Conservation (phyloP, 2,797 vertebrate genomes). For the Iguana delicatissima region DNA sequence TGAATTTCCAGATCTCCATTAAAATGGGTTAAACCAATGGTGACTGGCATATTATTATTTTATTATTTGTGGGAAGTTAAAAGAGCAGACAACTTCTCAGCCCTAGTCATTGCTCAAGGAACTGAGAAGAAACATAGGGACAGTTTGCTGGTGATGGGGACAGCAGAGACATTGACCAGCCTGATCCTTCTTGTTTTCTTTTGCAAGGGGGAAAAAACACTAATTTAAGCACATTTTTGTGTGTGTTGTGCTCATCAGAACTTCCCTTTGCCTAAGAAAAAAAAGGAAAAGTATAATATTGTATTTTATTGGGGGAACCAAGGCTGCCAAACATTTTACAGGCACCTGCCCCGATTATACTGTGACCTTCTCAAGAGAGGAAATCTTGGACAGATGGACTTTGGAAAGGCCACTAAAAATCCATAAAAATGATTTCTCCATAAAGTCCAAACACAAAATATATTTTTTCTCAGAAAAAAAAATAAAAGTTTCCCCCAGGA, state of each 20-base stretch:
- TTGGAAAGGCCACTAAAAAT: slow-evolving; percentile 5
- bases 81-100: neutral
- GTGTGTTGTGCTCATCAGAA: too few relatives aligned
- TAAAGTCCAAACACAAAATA: slow-evolving; percentile 36
- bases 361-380: slow-evolving; percentile 6
- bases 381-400: neutral
- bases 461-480: slow-evolving; percentile 17
- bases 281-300: neutral
- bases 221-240: neutral
- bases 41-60: too few relatives aligned
- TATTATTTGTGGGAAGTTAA: neutral
- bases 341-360: neutral
- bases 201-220: neutral
- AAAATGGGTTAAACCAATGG: too few relatives aligned
- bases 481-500: neutral
- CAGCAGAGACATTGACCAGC: too few relatives aligned
- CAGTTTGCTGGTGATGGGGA: neutral
- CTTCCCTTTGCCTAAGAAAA: neutral
- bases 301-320: neutral
- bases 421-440: neutral
- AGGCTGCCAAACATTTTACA: neutral
- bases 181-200: neutral
- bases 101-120: neutral
- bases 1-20: too few relatives aligned
- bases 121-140: neutral